Evolutionary conservation across 2,113 vertebrate genomes (phyloP), one percentile per base, ranked within the genome.

Genomic region (Eptesicus fuscus): DNA sequence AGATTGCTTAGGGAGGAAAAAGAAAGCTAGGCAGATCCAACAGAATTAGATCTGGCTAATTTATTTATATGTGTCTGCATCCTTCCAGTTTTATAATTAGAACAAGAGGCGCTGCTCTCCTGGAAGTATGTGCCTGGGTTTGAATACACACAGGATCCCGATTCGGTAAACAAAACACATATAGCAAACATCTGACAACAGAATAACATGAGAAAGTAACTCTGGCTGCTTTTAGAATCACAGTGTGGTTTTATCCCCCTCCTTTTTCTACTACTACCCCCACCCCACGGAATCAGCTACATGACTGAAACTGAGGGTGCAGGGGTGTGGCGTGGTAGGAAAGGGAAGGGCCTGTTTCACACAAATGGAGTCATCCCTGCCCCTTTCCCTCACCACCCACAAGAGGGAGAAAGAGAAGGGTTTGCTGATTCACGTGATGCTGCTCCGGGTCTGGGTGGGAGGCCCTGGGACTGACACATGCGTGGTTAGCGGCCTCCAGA

Each of bases 41-140:
- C 4, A 0, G 10, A 78, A 73, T 49, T 28, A 23, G 63, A 42
- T 13, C 32, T 20, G 22, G 80, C 28, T 32, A 37, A 32, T 23
- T 49, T 73, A 59, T 44, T 90, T 71, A 49, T 63, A 25, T 90
- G 82, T 85, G 59, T 92, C 61, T 65, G 28, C 16, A 42, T 61
- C 42, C 22, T 23, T 30, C 95, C 73, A 18, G n/a, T 37, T 83
- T 78, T 61, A 93, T 69, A 61, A 83, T 84, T n/a, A 88, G 73
- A 87, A 47, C n/a, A 61, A 69, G 14, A 71, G 82, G 12, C 37
- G 1, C 67, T 59, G 40, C 37, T 78, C 78, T 76, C 73, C 23
- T 70, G 28, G 69, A 83, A 92, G 59, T 17, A 13, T 51, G 32
- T 13, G 79, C 40, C 35, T 51, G 13, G 23, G 84, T 92, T 74